A percentile compares a stretch with the other conserved stretches of the same genome.
phyloP scores from a whole-genome alignment of 2,113 vertebrate genomes.

The cattle (Bos taurus) region DNA sequence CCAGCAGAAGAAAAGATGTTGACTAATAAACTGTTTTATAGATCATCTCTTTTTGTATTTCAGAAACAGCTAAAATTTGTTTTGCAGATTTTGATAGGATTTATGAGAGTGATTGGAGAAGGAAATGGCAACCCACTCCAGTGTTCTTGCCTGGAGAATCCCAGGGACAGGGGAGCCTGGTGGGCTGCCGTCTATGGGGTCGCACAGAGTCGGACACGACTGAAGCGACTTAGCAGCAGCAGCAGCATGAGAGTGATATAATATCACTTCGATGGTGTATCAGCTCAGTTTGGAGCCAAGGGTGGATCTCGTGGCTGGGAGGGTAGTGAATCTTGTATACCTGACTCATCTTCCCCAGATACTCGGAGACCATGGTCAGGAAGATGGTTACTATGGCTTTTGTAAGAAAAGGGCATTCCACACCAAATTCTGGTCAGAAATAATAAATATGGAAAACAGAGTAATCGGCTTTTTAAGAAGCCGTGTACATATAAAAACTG shows the following conservation, averaged over 20 bases:
- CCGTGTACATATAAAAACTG: not conserved
- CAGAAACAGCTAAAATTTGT: not conserved
- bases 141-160: too few species aligned
- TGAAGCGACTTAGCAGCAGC: too few species aligned
- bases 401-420: not conserved
- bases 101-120: not conserved
- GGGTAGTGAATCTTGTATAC: not conserved
- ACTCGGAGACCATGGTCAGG: not conserved
- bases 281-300: not conserved
- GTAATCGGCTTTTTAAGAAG: not conserved
- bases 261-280: not conserved
- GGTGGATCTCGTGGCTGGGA: not conserved
- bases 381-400: not conserved
- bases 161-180: too few species aligned
- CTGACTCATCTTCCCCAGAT: not conserved
- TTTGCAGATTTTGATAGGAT: not conserved
- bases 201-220: too few species aligned
- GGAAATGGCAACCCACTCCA: too few species aligned
- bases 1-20: not conserved
- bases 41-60: not conserved
- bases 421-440: constrained; percentile 9
- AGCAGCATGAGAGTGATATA: not conserved
- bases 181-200: too few species aligned
- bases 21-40: not conserved
- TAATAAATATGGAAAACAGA: not conserved